Conservation (phyloP, 2,113 vertebrate species). For the Machaerirhynchus nigripectus region DNA sequence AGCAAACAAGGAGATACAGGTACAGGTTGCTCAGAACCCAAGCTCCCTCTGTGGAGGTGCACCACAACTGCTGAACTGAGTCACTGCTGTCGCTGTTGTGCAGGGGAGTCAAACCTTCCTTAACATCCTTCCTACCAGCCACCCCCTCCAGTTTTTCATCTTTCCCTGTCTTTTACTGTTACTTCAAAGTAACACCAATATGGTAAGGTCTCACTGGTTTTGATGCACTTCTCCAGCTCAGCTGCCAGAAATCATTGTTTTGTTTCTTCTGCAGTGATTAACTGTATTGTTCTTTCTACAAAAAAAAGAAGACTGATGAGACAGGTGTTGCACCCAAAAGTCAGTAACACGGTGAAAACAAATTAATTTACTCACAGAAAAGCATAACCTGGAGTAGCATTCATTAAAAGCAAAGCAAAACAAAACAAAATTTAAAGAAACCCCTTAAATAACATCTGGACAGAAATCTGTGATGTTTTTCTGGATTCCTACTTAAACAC, state of each 20-base stretch:
- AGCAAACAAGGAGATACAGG: background rate
- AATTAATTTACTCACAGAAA: slow-evolving; percentile 40
- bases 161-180: background rate
- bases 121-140: background rate
- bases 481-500: background rate
- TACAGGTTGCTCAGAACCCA: background rate
- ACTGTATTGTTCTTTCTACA: background rate
- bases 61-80: background rate
- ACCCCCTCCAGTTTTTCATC: background rate
- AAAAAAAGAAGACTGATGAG: background rate
- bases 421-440: background rate
- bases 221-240: background rate
- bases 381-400: background rate
- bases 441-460: background rate
- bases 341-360: background rate
- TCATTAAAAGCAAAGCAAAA: background rate
- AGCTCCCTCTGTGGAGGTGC: background rate
- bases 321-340: background rate
- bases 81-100: background rate
- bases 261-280: background rate
- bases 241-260: background rate
- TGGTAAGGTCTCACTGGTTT: background rate
- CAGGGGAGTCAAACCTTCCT: background rate
- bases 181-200: background rate
- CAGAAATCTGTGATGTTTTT: background rate